These are phyloP conservation scores for Stomatorhinus walkeri DNA, from an alignment of 2,797 vertebrate genomes.

Conservation along the genomic window DNA sequence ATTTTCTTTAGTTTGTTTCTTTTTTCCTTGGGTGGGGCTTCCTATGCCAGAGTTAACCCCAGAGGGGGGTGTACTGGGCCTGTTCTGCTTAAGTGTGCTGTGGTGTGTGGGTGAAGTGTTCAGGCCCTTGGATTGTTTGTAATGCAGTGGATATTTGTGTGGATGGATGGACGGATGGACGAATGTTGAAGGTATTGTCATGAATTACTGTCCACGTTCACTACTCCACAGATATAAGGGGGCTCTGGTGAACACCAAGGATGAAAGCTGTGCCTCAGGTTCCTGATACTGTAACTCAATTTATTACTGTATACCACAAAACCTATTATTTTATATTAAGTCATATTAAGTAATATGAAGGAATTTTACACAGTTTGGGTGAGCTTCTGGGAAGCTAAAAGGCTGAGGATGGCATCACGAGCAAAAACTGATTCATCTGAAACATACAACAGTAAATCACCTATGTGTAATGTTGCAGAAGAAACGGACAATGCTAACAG, in stretches of 20 bases:
- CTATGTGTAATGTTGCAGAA: background rate
- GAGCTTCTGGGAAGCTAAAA: background rate
- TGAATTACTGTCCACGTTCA: background rate
- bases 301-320: background rate
- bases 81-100: too few species aligned
- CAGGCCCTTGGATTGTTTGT: too few species aligned
- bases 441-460: background rate
- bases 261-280: background rate
- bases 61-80: too few species aligned
- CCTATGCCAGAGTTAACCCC: too few species aligned
- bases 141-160: too few species aligned
- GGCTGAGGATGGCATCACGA: background rate
- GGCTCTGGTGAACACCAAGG: background rate
- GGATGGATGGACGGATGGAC: background rate
- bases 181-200: background rate
- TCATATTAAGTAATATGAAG: background rate
- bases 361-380: background rate
- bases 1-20: too few species aligned
- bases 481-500: background rate
- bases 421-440: background rate
- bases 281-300: background rate
- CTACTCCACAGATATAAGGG: background rate
- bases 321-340: too few species aligned
- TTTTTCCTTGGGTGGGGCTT: too few species aligned
- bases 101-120: too few species aligned